Evolutionary conservation across 2,113 vertebrate genomes (phyloP), one percentile per base, ranked within the genome.

Genomic region (Lutjanus erythropterus): DNA sequence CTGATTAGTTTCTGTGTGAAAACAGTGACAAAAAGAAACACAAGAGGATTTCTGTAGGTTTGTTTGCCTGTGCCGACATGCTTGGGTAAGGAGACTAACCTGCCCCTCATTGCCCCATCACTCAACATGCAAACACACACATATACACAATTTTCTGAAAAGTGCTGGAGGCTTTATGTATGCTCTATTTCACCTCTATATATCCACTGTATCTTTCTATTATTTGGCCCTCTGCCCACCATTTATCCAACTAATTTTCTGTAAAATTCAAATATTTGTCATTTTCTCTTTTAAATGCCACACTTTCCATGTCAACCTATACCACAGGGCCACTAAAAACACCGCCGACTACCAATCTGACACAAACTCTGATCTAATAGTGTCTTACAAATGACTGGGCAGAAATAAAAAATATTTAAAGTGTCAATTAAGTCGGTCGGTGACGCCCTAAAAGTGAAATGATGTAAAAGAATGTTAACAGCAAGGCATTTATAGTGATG

Each of bases 61-160:
- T 50, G 37, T 58, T 75, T 85, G 75, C 81, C 31, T 78, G 81
- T 86, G 50, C 71, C 12, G 61, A 72, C 80, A 50, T 73, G 86
- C 73, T 71, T 68, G 29, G 58, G 23, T 76, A 33, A 64, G 2
- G 5, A 76, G 55, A 44, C 61, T 31, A 53, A 62, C 78, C n/a
- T 60, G 29, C 29, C 56, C 16, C 59, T 72, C 68, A 80, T 55
- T 47, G 50, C n/a, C 35, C 16, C 39, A 65, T 88, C 71, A 84
- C 67, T 89, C 80, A 86, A 42, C 85, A 68, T 23, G 29, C 55
- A 69, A 67, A 86, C 67, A 62, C 66, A 67, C 33, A 79, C 49
- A 58, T 21, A 39, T 7, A 62, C 35, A 66, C 23, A 33, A 31
- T 19, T 39, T 69, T 65, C 42, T 86, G 62, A n/a, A 68, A 70